These are phyloP conservation scores for Augochlora pura DNA, from an alignment of 1,140 invertebrate genomes.

Conservation along the genomic window DNA sequence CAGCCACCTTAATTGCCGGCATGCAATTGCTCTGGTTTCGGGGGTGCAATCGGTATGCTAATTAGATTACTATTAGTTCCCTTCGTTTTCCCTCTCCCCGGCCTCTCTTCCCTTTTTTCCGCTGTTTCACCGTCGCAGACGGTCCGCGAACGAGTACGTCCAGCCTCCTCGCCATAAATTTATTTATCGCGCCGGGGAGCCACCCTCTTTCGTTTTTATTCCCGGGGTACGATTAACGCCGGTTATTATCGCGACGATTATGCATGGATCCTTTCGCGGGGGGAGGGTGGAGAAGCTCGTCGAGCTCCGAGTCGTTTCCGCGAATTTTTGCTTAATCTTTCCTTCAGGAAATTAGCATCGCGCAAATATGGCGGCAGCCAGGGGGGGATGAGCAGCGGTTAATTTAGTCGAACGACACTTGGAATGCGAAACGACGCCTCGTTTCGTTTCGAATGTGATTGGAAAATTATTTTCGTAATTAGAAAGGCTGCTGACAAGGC, in stretches of 20 bases:
- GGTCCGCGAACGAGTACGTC: background rate
- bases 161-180: background rate
- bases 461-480: too few relatives aligned
- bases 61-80: slow-evolving; percentile 12
- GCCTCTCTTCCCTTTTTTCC: too few relatives aligned
- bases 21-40: slow-evolving; percentile 5
- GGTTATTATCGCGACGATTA: background rate
- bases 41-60: background rate
- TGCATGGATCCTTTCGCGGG: background rate
- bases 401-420: background rate
- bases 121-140: background rate
- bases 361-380: background rate
- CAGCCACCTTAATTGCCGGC: background rate
- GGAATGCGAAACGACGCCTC: too few relatives aligned
- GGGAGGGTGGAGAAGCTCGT: background rate
- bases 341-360: background rate
- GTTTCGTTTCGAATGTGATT: too few relatives aligned
- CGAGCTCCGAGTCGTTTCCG: background rate
- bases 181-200: background rate
- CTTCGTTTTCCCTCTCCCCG: too few relatives aligned
- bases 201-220: background rate
- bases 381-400: background rate
- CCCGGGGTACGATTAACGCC: background rate
- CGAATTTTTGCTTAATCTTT: slow-evolving; percentile 5
- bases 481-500: too few relatives aligned